Percentiles rank a stretch among this genome's conserved stretches.
Conservation (phyloP, 2,113 vertebrate species). For the Stigmatopora nigra region DNA sequence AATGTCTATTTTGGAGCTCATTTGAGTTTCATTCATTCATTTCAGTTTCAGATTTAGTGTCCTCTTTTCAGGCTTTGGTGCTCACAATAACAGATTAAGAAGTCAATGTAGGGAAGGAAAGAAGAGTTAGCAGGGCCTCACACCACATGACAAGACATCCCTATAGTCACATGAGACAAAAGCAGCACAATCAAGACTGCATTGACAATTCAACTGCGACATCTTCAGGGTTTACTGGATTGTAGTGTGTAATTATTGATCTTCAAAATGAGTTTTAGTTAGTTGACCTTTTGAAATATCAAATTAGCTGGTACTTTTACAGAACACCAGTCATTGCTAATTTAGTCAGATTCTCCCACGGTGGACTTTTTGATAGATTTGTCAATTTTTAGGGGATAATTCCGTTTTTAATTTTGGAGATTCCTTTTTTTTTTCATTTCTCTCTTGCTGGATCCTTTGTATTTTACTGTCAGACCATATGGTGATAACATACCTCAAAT, state of each 20-base stretch:
- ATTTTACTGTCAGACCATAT: too few species aligned
- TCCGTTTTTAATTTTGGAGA: too few species aligned
- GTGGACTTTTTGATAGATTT: too few species aligned
- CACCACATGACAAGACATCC: slow-evolving; percentile 16
- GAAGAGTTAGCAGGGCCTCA: background rate
- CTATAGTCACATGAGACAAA: slow-evolving; percentile 37
- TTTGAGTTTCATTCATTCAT: too few species aligned
- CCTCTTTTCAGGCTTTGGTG: slow-evolving; percentile 4
- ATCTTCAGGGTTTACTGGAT: slow-evolving; percentile 17
- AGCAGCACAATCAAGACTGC: slow-evolving; percentile 28
- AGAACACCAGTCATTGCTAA: background rate
- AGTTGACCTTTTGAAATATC: too few species aligned
- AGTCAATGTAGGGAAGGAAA: background rate
- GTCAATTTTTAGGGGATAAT: too few species aligned
- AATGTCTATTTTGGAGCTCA: too few species aligned
- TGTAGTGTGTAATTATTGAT: background rate
- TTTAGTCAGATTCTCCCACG: background rate
- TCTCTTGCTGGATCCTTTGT: too few species aligned
- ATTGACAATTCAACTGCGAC: slow-evolving; percentile 43
- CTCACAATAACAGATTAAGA: background rate
- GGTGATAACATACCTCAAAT: too few species aligned
- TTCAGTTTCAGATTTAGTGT: too few species aligned
- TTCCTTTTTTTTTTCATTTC: too few species aligned
- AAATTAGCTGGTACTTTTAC: background rate
- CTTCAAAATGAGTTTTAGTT: too few species aligned